phyloP scores from a whole-genome alignment of 2,113 vertebrate species.

The Hystrix cristata region DNA sequence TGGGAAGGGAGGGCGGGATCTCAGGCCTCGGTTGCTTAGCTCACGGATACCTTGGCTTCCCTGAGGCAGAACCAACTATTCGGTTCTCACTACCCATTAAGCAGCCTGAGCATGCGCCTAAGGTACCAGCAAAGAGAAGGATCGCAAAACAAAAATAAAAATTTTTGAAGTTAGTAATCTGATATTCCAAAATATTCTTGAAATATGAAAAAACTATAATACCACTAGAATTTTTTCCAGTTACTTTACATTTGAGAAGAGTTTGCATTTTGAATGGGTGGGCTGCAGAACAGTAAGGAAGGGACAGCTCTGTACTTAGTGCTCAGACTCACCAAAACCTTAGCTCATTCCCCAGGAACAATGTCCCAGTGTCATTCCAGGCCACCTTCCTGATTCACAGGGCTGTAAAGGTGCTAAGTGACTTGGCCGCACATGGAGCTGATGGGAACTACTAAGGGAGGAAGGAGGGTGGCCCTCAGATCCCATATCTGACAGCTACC shows the following conservation, averaged over 20 bases:
- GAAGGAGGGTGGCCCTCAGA: not conserved
- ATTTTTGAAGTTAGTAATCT: not conserved
- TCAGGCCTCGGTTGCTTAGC: not conserved
- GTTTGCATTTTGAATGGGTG: not conserved
- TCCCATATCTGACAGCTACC: not conserved
- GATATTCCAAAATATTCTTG: not conserved
- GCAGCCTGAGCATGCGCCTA: not conserved
- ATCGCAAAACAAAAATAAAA: not conserved
- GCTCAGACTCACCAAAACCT: not conserved
- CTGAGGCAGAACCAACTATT: not conserved
- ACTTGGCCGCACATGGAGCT: rapidly evolving
- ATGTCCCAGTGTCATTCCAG: rapidly evolving
- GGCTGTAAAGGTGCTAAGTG: not conserved
- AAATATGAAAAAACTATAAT: not conserved
- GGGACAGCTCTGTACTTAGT: rapidly evolving
- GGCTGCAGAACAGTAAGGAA: rapidly evolving
- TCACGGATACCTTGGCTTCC: not conserved
- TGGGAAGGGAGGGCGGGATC: not conserved
- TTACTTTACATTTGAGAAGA: not conserved
- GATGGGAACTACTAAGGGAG: not conserved
- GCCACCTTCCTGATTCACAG: not conserved
- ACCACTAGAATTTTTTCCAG: not conserved
- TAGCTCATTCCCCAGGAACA: not conserved
- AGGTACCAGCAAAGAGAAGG: not conserved
- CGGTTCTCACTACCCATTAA: not conserved